Evolutionary conservation across 2,888 invertebrate genomes (phyloP), one percentile per base, ranked within the genome.

Genomic region (Phengaris alcon): DNA sequence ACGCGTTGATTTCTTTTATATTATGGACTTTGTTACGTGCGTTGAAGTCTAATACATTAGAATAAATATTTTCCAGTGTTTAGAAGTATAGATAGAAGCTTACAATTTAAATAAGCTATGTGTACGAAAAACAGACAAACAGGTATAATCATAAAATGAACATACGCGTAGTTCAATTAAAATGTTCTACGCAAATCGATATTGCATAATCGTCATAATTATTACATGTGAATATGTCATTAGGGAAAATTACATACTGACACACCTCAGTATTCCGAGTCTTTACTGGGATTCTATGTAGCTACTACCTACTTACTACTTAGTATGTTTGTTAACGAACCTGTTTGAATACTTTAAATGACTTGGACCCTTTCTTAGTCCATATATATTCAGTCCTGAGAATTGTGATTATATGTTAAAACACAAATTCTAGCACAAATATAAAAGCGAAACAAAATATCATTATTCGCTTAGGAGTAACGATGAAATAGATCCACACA

Each of bases 1-100:
- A 12, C 72, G 22, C 44, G 72, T 72, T 72, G 52, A 72, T 54
- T 35, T 72, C 72, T 72, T 72, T 54, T 54, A 22, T 35, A 72
- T 0, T 35, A 72, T 0, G 35, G 15, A 46, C 69, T 51, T 3
- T 22, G 9, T 8, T 52, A 8, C 3, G 46, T 13, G 68, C n/a
- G 68, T 46, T 68, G 44, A 68, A 46, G 46, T 68, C 68, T 68
- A 46, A 46, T 68, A n/a, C 8, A 46, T 46, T 0, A 13, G 8
- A 68, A 68, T 68, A 46, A 68, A 68, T 68, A 46, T 68, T 46
- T 46, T 9, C n/a, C 15, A 7, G 3, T 9, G n/a, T 57, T 15
- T 8, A 8, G 15, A 35, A 35, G 35, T 35, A 35, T 35, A 35
- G 35, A 35, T 35, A 35, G 4, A 4, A 35, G 35, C 35, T 35